These are phyloP conservation scores for Cricetomys ansorgei DNA, from an alignment of 2,113 vertebrate genomes.

Conservation along the genomic window DNA sequence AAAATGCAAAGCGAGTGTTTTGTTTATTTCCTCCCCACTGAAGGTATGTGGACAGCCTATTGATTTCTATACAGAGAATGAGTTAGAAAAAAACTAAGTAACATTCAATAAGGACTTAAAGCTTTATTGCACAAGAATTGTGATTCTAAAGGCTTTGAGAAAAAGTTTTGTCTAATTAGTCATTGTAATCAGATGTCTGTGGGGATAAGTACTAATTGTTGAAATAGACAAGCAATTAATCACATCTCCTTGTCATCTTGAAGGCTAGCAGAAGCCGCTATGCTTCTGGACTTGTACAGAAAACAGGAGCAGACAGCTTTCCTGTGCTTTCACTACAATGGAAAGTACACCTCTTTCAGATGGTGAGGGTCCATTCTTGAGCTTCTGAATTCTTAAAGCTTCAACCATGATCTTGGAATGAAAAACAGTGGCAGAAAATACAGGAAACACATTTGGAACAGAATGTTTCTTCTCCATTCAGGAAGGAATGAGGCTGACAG, in stretches of 20 bases:
- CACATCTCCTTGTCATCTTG: neutral
- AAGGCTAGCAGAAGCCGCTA: neutral
- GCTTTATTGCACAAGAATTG: conserved; percentile 41
- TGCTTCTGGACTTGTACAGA: neutral
- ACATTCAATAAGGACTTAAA: conserved; percentile 55
- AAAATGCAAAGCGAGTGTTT: conserved; percentile 12
- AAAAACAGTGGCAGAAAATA: neutral
- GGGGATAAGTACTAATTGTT: conserved; percentile 61
- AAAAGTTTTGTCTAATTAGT: conserved; percentile 70
- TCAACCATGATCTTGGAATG: neutral
- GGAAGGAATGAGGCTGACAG: neutral
- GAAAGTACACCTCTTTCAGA: neutral
- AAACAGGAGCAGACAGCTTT: neutral
- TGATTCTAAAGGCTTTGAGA: conserved; percentile 63
- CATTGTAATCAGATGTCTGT: conserved; percentile 60
- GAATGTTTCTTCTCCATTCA: neutral
- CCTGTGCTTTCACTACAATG: neutral
- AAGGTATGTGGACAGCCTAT: conserved; percentile 51
- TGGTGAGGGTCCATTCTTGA: neutral
- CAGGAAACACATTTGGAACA: accelerated
- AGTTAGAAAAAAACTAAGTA: neutral
- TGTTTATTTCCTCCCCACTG: conserved; percentile 60
- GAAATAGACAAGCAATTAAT: conserved; percentile 53
- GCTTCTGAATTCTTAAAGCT: neutral
- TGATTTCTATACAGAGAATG: conserved; percentile 41